A percentile compares a stretch with the other conserved stretches of the same genome.
These are phyloP conservation scores for Melanogrammus aeglefinus DNA, from an alignment of 2,797 vertebrate genomes.

Conservation along the genomic window DNA sequence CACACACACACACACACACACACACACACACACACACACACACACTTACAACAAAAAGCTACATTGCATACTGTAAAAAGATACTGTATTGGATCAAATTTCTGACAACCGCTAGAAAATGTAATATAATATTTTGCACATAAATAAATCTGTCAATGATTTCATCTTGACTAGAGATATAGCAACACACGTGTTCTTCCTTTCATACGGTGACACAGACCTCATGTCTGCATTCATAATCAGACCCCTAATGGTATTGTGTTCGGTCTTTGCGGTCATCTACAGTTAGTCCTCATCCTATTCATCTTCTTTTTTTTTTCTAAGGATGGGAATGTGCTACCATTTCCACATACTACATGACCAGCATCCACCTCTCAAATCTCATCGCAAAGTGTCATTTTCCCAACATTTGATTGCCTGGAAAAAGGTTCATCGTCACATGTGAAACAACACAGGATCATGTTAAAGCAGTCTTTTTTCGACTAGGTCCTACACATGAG, in stretches of 20 bases:
- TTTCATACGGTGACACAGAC: constrained; percentile 27
- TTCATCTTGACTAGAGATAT: constrained; percentile 31
- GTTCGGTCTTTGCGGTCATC: constrained; percentile 20
- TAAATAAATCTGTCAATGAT: constrained; percentile 60
- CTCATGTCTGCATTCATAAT: constrained; percentile 16
- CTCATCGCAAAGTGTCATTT: constrained; percentile 13
- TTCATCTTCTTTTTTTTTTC: constrained; percentile 23
- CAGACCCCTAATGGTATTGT: neutral
- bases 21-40: constrained; percentile 32
- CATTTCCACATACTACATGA: constrained; percentile 9
- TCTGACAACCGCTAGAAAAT: constrained; percentile 61
- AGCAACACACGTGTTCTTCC: constrained; percentile 32
- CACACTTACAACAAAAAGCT: constrained; percentile 49
- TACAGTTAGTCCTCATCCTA: neutral
- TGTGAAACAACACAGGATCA: constrained; percentile 22
- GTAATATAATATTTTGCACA: constrained; percentile 59
- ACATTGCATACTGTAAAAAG: constrained; percentile 64
- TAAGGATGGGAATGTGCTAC: constrained; percentile 9
- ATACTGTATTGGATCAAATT: constrained; percentile 53
- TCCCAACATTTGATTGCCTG: constrained; percentile 26
- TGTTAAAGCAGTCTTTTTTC: neutral
- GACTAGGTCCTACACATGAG: constrained; percentile 89
- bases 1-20: constrained; percentile 37
- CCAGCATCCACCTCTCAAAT: neutral
- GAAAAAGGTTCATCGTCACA: constrained; percentile 27